These are phyloP conservation scores for Leptopterna dolabrata DNA, from an alignment of 2,888 invertebrate genomes.

Conservation along the genomic window DNA sequence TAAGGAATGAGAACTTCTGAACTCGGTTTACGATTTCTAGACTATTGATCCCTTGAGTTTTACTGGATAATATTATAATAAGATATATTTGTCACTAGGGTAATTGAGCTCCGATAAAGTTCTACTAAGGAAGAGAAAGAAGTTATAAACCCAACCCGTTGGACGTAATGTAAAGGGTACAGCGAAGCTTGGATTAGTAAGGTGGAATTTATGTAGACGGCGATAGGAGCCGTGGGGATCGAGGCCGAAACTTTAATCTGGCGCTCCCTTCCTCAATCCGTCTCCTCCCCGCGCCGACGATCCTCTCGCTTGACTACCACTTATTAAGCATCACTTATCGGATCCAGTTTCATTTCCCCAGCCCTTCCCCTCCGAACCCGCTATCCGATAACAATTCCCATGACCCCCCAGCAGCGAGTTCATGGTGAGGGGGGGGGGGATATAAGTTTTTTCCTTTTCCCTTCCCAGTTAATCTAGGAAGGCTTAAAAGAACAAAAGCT, in stretches of 20 bases:
- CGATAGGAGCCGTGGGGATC: background rate
- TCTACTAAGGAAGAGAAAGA: background rate
- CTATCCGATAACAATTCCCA: slow-evolving; percentile 15
- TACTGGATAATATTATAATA: too few relatives aligned
- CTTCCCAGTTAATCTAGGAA: background rate
- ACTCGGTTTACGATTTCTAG: background rate
- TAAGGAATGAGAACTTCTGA: too few relatives aligned
- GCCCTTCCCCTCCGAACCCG: background rate
- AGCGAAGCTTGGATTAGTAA: background rate
- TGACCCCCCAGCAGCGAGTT: background rate
- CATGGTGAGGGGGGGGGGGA: background rate
- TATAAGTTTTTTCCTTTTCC: background rate
- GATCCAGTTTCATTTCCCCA: slow-evolving; percentile 35
- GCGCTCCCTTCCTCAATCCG: slow-evolving; percentile 4
- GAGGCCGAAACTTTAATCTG: slow-evolving; percentile 37
- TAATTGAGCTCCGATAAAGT: background rate
- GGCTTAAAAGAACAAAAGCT: slow-evolving; percentile 1
- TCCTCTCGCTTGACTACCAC: slow-evolving; percentile 30
- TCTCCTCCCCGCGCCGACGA: background rate
- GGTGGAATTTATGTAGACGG: slow-evolving; percentile 12
- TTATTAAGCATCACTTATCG: slow-evolving; percentile 51
- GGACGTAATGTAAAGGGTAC: background rate
- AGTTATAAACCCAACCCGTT: background rate
- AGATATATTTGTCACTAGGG: too few relatives aligned
- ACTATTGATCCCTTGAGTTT: background rate